Conservation (phyloP, 2,888 invertebrate genomes). For the Synergus itoensis region DNA sequence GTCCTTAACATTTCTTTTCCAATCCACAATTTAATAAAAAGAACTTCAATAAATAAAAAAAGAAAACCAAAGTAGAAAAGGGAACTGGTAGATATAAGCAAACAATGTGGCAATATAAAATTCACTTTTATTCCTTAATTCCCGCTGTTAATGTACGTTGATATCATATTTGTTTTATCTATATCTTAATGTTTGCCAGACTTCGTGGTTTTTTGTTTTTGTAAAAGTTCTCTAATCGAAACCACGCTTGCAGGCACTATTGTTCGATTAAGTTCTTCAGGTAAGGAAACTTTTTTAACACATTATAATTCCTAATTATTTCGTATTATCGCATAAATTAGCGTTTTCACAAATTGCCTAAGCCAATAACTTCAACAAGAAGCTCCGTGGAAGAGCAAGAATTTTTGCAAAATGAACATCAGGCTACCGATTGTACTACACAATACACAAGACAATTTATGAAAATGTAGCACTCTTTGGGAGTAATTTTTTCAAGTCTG, state of each 20-base stretch:
- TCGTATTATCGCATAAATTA: background rate
- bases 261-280: slow-evolving; percentile 21
- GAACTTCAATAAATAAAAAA: slow-evolving; percentile 6
- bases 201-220: background rate
- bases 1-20: too few species aligned
- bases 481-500: slow-evolving; percentile 30
- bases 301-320: slow-evolving; percentile 16
- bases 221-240: background rate
- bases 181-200: slow-evolving; percentile 47
- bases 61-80: slow-evolving; percentile 4
- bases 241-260: slow-evolving; percentile 29
- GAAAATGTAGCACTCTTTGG: slow-evolving; percentile 10
- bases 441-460: slow-evolving; percentile 30
- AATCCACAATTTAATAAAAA: background rate
- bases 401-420: background rate
- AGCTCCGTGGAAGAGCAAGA: background rate
- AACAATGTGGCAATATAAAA: slow-evolving; percentile 59
- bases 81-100: slow-evolving; percentile 30
- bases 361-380: slow-evolving; percentile 7
- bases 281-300: slow-evolving; percentile 21
- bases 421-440: slow-evolving; percentile 25
- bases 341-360: background rate
- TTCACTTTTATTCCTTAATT: slow-evolving; percentile 61
- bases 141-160: slow-evolving; percentile 48
- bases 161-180: slow-evolving; percentile 45